Evolutionary conservation across 2,888 invertebrate genomes (phyloP).

Genomic region (Ischnus inquisitorius): DNA sequence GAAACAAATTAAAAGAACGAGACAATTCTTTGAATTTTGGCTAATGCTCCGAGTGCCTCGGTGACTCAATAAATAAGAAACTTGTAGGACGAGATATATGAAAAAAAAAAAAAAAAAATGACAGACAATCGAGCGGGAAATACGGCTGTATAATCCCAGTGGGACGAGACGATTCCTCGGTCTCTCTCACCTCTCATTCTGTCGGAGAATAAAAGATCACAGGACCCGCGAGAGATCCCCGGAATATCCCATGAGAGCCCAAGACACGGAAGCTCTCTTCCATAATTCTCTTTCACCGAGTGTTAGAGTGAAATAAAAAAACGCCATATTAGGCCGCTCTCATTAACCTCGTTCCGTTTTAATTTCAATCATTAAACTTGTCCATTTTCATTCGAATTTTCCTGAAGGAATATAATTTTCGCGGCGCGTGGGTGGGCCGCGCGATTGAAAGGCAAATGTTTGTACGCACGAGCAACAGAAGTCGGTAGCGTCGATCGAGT

Average conservation of each 20-base stretch:
- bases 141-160: constrained; percentile 43
- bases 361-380: constrained; percentile 2
- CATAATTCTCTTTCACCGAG: constrained; percentile 38
- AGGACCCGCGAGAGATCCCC: constrained; percentile 55
- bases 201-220: constrained; percentile 74
- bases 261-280: constrained; percentile 61
- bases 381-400: constrained; percentile 5
- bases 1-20: constrained; percentile 53
- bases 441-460: constrained; percentile 27
- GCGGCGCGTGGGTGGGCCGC: neutral
- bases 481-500: constrained; percentile 5
- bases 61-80: neutral
- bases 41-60: neutral
- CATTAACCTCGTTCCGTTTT: constrained; percentile 28
- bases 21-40: constrained; percentile 56
- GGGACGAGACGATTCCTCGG: constrained; percentile 62
- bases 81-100: constrained; percentile 34
- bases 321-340: neutral
- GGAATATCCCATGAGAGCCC: constrained; percentile 67
- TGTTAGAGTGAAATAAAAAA: neutral
- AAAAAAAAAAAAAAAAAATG: constrained; percentile 43
- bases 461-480: constrained; percentile 6
- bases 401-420: constrained; percentile 2
- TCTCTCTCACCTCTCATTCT: constrained; percentile 70
- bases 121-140: constrained; percentile 35